Base-by-base conservation (phyloP, 2,888 invertebrate genomes). In the Branchipolynoe longqiensis region DNA sequence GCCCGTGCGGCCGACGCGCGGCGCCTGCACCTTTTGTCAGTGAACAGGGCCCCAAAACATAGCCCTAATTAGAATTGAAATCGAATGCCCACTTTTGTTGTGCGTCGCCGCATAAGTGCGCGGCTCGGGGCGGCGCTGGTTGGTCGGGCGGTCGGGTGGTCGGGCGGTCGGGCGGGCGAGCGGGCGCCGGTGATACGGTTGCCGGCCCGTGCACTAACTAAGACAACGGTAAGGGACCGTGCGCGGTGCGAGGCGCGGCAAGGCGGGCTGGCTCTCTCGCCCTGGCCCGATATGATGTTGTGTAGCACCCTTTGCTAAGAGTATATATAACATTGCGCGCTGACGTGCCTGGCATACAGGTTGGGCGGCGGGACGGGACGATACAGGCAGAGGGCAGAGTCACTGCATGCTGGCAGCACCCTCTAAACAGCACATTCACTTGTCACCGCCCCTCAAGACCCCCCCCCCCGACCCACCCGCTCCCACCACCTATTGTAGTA, bases 21-120 rank as follows among this genome's bases (percentile, higher is more conserved):
- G 48, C 48, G 48, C 58, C 38, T 38, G 38, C 22, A 14, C 33
- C 78, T 78, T 78, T 78, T 78, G 78, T 78, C 78, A 54, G 78
- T 48, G 78, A 78, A 12, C 54, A n/a, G 33, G 28, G 14, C 8
- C 48, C 78, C 31, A 78, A 78, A 78, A 78, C 78, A 78, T 78
- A 78, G 12, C 48, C 78, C 78, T 78, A 78, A 78, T 78, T 78
- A 78, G 78, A 78, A 78, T 78, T 22, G 78, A 78, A 78, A 78
- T 78, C 78, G 78, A 78, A 78, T 78, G 78, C 78, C 78, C 36
- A 78, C 78, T 78, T 78, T 78, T 78, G 78, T 78, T 41, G 78
- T 40, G 78, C 4, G 48, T 31, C 36, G 28, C n/a, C 78, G 48
- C 28, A 78, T 18, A 48, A 78, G 69, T n/a, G 38, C 58, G 25